Evolutionary conservation across 2,113 vertebrate genomes (phyloP).

Genomic region (Talpa occidentalis): DNA sequence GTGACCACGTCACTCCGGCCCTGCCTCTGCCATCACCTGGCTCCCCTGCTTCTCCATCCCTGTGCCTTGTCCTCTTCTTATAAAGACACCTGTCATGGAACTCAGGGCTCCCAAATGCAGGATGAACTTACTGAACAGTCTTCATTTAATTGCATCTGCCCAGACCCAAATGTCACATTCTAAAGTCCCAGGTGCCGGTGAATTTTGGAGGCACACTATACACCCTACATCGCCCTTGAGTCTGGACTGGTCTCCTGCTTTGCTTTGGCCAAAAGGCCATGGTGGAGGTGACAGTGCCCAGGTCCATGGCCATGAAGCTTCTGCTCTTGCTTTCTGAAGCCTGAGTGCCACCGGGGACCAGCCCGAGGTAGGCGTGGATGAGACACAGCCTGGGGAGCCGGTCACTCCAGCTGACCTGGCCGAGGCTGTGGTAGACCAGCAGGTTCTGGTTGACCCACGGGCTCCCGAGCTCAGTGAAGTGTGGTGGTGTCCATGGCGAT

Average conservation of each 20-base stretch:
- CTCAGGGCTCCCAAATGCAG: not conserved
- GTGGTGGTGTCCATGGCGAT: not conserved
- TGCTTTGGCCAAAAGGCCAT: not conserved
- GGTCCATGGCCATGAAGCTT: not conserved
- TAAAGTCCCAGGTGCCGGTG: not conserved
- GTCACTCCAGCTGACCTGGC: not conserved
- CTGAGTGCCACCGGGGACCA: not conserved
- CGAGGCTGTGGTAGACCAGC: not conserved
- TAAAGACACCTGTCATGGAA: not conserved
- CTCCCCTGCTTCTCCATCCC: not conserved
- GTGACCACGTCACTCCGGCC: too few species aligned
- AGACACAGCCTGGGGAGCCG: accelerated
- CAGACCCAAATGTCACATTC: not conserved
- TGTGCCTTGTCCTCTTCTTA: not conserved
- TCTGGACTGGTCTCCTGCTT: not conserved
- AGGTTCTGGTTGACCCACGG: not conserved
- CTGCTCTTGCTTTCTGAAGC: not conserved
- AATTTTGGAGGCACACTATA: not conserved
- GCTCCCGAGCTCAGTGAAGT: not conserved
- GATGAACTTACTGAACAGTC: not conserved
- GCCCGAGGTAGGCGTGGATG: not conserved
- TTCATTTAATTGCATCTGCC: not conserved
- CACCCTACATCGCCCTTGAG: not conserved
- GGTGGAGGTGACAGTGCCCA: accelerated
- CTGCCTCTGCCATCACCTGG: accelerated